Base-by-base conservation (phyloP, 2,113 vertebrate genomes). In the Centropus unirufus region DNA sequence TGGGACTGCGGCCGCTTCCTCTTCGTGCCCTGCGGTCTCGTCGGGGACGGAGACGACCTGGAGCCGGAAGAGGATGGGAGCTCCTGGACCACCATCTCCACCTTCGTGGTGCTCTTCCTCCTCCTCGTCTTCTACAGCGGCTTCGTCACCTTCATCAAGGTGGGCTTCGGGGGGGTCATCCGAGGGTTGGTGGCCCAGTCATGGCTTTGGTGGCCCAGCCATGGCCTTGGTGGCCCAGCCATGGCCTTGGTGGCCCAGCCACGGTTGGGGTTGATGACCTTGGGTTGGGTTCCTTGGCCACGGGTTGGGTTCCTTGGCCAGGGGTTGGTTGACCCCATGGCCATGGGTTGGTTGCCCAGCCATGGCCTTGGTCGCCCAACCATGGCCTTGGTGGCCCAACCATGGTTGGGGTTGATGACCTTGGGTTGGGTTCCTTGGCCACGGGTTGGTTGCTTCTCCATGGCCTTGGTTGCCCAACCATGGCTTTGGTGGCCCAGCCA, bases 111-210 rank as follows among this genome's bases (percentile, higher is more conserved):
- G 16, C 59, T 51, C 46, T 63, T 63, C 75, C 75, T 63, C 75
- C 58, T 77, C 46, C 58, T 49, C 4, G 2, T 62, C 74, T 62
- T 62, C 58, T 77, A 77, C 74, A 62, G 74, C 6, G 34, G 74
- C 46, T 32, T 77, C 29, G 15, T 39, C 74, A 62, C 46, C n/a
- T 77, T 77, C 58, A 19, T 77, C 34, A 26, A 77, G 58, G 74
- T 77, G n/a, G n/a, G 3, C 10, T 13, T 13, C 44, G 44, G 10
- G 8, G 47, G 47, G 8, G 49, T 8, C 5, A 4, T 5, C 5
- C 30, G 0, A 20, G 30, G 39, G 12, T 26, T 17, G 6, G 16
- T 74, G n/a, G 40, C 17, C 12, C 12, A 4, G 2, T 5, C 14
- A 24, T 17, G 59, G 15, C 8, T 36, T 24, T 36, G 36, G 36